Base-by-base conservation (phyloP, 2,797 vertebrate genomes). In the Sternotherus odoratus region DNA sequence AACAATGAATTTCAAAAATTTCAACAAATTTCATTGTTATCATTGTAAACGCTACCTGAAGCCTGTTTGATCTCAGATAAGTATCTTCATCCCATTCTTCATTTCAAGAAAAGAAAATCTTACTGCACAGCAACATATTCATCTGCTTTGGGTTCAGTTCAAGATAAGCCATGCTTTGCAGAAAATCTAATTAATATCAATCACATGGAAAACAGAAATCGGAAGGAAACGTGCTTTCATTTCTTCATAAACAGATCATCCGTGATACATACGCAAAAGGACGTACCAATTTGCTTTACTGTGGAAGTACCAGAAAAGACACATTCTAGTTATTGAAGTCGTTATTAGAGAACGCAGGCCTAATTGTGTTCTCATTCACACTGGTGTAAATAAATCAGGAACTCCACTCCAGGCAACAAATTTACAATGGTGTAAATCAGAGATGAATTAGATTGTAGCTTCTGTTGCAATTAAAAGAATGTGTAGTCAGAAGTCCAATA, bases 151-250 rank as follows among this genome's bases (percentile, higher is more conserved):
- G 96, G 97, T 97, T 97, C 96, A 95, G 95, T 94, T 93, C 88
- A 96, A 98, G 97, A 98, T 98, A 98, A 98, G 97, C 96, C 0
- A 2, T 87, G 92, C 96, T 96, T 96, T 97, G 95, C 97, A 97
- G 93, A 96, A 98, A 97, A 96, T 94, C 93, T 98, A 98, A 98
- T 98, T 98, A 98, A 98, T 98, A 98, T 96, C 97, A 98, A 95
- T 97, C 97, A 97, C 91, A 95, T 94, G 92, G 91, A 97, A 97
- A 98, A 95, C 69, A 97, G 92, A 97, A 97, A 95, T 80, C 91
- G 96, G 94, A 97, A 96, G 91, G 95, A 97, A 98, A 93, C 89
- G 69, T 95, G 75, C 96, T 97, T 96, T 96, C 92, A 92, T 96
- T 97, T 96, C 95, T 97, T 96, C 96, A 98, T 96, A 97, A 98